A percentile compares a stretch with the other conserved stretches of the same genome.
These are phyloP conservation scores for Maconellicoccus hirsutus DNA, from an alignment of 1,140 invertebrate species.

Conservation along the genomic window DNA sequence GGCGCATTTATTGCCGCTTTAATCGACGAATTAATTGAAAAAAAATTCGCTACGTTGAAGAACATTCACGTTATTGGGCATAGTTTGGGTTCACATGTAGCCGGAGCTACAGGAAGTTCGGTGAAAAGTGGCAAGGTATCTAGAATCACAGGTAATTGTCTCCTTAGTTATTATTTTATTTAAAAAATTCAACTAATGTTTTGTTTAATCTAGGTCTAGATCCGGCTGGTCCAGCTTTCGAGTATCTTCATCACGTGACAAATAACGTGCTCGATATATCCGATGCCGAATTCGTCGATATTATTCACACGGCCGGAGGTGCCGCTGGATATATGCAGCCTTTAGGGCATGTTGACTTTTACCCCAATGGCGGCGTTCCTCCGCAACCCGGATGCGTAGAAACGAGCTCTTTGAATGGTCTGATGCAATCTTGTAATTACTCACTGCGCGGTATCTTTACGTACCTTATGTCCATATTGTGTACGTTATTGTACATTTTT, in stretches of 20 bases:
- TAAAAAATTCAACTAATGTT: neutral
- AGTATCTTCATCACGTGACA: slow-evolving; percentile 31
- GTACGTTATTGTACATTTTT: neutral
- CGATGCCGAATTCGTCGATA: slow-evolving; percentile 45
- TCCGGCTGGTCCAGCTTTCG: slow-evolving; percentile 37
- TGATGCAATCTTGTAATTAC: slow-evolving; percentile 15
- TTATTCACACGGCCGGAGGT: slow-evolving; percentile 46
- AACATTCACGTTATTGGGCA: slow-evolving; percentile 43
- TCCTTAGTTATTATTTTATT: neutral
- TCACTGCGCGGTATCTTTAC: neutral
- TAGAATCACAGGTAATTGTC: slow-evolving; percentile 45
- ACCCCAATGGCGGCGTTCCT: slow-evolving; percentile 44
- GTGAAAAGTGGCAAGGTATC: slow-evolving; percentile 41
- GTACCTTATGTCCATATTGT: neutral
- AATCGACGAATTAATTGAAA: slow-evolving; percentile 25
- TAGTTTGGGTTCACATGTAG: slow-evolving; percentile 74
- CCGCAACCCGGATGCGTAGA: slow-evolving; percentile 51
- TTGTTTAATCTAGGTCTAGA: slow-evolving; percentile 31
- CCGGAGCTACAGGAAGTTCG: slow-evolving; percentile 55
- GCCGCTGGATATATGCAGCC: slow-evolving; percentile 41
- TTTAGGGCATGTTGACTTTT: slow-evolving; percentile 48
- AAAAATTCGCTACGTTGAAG: neutral
- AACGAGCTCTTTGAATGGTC: neutral
- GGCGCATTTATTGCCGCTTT: slow-evolving; percentile 32
- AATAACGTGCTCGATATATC: slow-evolving; percentile 27